phyloP scores from a whole-genome alignment of 2,888 invertebrate species.

The Pseudoips prasinana region DNA sequence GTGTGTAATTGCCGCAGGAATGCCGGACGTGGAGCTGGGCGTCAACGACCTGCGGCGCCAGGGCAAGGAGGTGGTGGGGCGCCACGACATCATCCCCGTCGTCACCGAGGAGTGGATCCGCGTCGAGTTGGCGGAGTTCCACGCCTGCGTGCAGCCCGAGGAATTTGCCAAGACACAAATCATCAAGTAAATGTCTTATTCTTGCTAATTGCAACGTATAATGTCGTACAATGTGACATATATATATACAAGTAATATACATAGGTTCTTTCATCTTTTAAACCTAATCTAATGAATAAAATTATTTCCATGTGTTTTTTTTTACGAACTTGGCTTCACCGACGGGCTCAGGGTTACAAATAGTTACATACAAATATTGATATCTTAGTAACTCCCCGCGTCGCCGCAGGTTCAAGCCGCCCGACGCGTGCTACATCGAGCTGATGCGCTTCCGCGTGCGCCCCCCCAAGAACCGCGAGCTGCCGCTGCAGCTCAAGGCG shows the following conservation, averaged over 20 bases:
- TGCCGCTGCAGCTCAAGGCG: constrained; percentile 96
- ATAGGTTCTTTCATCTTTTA: too few species aligned
- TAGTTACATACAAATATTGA: too few species aligned
- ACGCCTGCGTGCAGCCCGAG: constrained; percentile 94
- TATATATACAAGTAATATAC: too few species aligned
- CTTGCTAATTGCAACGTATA: too few species aligned
- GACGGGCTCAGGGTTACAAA: too few species aligned
- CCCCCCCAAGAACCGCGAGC: constrained; percentile 97
- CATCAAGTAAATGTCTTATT: constrained; percentile 85
- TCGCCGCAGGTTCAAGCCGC: constrained; percentile 93
- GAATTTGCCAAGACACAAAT: constrained; percentile 93
- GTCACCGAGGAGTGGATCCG: constrained; percentile 99
- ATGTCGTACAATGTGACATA: too few species aligned
- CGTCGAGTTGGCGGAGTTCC: constrained; percentile 96
- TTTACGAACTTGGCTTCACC: too few species aligned
- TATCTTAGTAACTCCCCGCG: too few species aligned
- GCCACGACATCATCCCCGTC: constrained; percentile 99
- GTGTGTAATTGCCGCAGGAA: constrained; percentile 87
- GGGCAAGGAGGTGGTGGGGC: constrained; percentile 99
- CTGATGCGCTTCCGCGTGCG: constrained; percentile 97
- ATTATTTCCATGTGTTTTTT: too few species aligned
- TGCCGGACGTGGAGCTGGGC: constrained; percentile 98
- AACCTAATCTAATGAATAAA: too few species aligned
- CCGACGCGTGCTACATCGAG: constrained; percentile 99
- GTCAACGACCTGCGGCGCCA: constrained; percentile 98